Evolutionary conservation across 1,140 invertebrate genomes (phyloP).

Genomic region (Drosophila fuyamai): DNA sequence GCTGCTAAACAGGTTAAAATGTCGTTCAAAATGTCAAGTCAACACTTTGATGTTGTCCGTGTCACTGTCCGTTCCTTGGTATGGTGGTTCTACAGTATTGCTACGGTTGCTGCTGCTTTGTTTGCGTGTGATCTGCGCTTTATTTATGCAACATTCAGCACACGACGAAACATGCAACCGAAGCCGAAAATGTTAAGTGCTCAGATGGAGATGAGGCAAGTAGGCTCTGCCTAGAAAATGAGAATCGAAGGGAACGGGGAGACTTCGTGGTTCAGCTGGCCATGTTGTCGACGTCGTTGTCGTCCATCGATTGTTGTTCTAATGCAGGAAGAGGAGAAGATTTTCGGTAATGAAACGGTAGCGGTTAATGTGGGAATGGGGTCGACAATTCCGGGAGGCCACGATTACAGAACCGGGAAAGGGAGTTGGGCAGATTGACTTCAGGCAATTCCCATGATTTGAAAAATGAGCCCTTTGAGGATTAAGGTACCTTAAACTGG

Average conservation of each 20-base stretch:
- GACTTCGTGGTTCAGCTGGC: slow-evolving; percentile 68
- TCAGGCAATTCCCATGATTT: background rate
- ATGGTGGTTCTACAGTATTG: slow-evolving; percentile 45
- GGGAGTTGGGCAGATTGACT: background rate
- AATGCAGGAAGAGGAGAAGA: slow-evolving; percentile 61
- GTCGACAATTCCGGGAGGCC: slow-evolving; percentile 30
- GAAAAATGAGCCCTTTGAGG: slow-evolving; percentile 1
- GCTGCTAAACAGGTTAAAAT: slow-evolving; percentile 82
- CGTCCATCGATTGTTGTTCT: slow-evolving; percentile 62
- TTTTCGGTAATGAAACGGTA: slow-evolving; percentile 73
- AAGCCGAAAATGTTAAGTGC: slow-evolving; percentile 80
- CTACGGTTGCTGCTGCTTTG: slow-evolving; percentile 49
- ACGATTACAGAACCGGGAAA: background rate
- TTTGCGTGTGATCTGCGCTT: slow-evolving; percentile 81
- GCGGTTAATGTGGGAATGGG: slow-evolving; percentile 69
- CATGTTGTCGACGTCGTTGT: slow-evolving; percentile 56
- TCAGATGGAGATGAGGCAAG: slow-evolving; percentile 29
- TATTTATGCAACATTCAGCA: slow-evolving; percentile 83
- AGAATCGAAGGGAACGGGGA: background rate
- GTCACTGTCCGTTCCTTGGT: slow-evolving; percentile 27
- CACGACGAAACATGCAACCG: slow-evolving; percentile 79
- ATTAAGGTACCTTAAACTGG: background rate
- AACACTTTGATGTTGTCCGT: slow-evolving; percentile 81
- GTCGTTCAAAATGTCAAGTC: slow-evolving; percentile 83
- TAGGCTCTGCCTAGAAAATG: background rate